phyloP scores from a whole-genome alignment of 2,888 invertebrate genomes.

The Leptopterna dolabrata region DNA sequence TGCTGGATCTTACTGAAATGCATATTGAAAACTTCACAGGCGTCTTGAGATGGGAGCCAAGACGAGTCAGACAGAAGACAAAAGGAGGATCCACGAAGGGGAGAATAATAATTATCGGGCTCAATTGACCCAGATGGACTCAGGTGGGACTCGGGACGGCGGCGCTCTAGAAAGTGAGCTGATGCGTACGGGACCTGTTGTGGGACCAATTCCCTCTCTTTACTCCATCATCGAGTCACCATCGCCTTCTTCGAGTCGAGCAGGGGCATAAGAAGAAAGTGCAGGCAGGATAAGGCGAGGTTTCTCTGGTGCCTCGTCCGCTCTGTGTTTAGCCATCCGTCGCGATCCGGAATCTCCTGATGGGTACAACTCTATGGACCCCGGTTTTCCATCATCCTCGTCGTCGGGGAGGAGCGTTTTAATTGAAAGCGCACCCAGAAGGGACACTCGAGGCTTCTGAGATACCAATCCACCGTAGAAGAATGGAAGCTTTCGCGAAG shows the following conservation, averaged over 20 bases:
- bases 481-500: conserved; percentile 8
- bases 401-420: neutral
- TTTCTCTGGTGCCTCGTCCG: neutral
- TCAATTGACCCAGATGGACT: conserved; percentile 30
- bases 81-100: neutral
- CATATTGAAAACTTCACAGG: no score
- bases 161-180: conserved; percentile 28
- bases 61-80: neutral
- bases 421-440: conserved; percentile 4
- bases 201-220: neutral
- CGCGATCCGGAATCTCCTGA: conserved; percentile 31
- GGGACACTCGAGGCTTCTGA: neutral
- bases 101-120: conserved; percentile 32
- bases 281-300: conserved; percentile 6
- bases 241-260: neutral
- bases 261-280: conserved; percentile 18
- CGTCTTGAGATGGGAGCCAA: no score
- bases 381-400: neutral
- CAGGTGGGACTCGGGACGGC: neutral
- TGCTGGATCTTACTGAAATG: no score
- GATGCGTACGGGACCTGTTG: conserved; percentile 34
- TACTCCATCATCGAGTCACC: neutral
- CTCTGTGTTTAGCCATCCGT: conserved; percentile 39
- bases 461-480: neutral
- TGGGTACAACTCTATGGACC: neutral